These are phyloP conservation scores for Phrixothrix hirtus DNA, from an alignment of 2,888 invertebrate species.

Conservation along the genomic window DNA sequence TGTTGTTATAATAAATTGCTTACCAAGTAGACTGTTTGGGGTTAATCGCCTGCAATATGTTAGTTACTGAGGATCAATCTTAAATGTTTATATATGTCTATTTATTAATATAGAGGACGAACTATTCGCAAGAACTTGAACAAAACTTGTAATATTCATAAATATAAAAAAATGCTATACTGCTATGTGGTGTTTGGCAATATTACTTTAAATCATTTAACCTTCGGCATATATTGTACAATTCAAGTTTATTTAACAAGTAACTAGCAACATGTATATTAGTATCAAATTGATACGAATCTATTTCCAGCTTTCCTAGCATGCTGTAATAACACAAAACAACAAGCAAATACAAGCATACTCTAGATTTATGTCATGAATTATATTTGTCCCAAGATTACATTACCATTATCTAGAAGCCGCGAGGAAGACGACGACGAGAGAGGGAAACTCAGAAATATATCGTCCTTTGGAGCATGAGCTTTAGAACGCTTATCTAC, in stretches of 20 bases:
- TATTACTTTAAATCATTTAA: too few relatives aligned
- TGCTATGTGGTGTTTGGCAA: too few relatives aligned
- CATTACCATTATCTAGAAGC: constrained; percentile 52
- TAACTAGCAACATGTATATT: constrained; percentile 19
- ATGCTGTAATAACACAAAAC: constrained; percentile 48
- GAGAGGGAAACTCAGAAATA: constrained; percentile 32
- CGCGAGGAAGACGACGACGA: constrained; percentile 39
- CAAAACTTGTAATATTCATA: too few relatives aligned
- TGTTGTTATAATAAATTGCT: too few relatives aligned
- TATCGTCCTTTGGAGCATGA: constrained; percentile 33
- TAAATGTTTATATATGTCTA: too few relatives aligned
- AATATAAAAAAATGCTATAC: too few relatives aligned
- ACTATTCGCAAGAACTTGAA: too few relatives aligned
- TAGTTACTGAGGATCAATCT: too few relatives aligned
- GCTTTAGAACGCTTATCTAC: constrained; percentile 35
- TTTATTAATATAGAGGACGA: too few relatives aligned
- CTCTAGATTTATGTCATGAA: constrained; percentile 51
- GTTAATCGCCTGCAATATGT: too few relatives aligned
- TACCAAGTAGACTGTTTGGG: too few relatives aligned
- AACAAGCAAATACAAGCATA: constrained; percentile 51
- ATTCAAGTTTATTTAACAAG: constrained; percentile 13
- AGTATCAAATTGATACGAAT: constrained; percentile 39
- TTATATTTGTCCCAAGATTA: constrained; percentile 55
- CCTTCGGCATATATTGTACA: too few relatives aligned
- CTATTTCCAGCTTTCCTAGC: constrained; percentile 40